These are phyloP conservation scores for Manis pentadactyla DNA, from an alignment of 2,797 vertebrate species.

Conservation along the genomic window DNA sequence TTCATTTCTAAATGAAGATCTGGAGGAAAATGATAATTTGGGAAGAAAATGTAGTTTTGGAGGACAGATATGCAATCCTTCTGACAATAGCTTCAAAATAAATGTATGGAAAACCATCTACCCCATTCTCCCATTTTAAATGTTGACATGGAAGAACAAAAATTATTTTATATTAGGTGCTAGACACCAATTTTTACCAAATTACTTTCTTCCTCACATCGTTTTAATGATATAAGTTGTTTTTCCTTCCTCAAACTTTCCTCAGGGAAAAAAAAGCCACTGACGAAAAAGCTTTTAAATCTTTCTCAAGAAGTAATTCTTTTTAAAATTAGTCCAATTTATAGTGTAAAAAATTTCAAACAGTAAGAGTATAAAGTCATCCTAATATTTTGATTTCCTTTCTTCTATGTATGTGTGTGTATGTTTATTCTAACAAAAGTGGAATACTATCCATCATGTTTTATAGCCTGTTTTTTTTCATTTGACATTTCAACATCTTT, in stretches of 20 bases:
- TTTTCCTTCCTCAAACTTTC: neutral
- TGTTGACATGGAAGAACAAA: slow-evolving; percentile 8
- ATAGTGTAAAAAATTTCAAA: neutral
- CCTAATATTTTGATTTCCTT: neutral
- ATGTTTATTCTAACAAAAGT: slow-evolving; percentile 14
- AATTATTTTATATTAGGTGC: neutral
- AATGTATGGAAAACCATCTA: neutral
- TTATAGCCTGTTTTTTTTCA: slow-evolving; percentile 19
- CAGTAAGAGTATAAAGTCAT: neutral
- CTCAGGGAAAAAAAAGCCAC: neutral
- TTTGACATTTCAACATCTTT: neutral
- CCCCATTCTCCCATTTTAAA: neutral
- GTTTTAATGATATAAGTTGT: neutral
- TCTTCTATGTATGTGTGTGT: neutral
- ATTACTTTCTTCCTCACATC: neutral
- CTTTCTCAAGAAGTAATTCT: neutral
- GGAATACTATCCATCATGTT: neutral
- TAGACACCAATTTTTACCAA: slow-evolving; percentile 22
- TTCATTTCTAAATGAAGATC: slow-evolving; percentile 58
- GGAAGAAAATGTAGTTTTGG: too few relatives aligned
- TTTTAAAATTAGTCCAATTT: slow-evolving; percentile 38
- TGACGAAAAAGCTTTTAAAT: neutral
- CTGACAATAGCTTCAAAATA: slow-evolving; percentile 49
- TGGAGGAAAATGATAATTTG: slow-evolving; percentile 8
- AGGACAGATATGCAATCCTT: slow-evolving; percentile 36